These are phyloP conservation scores for Odontocerum albicorne DNA, from an alignment of 2,888 invertebrate genomes.

Conservation along the genomic window DNA sequence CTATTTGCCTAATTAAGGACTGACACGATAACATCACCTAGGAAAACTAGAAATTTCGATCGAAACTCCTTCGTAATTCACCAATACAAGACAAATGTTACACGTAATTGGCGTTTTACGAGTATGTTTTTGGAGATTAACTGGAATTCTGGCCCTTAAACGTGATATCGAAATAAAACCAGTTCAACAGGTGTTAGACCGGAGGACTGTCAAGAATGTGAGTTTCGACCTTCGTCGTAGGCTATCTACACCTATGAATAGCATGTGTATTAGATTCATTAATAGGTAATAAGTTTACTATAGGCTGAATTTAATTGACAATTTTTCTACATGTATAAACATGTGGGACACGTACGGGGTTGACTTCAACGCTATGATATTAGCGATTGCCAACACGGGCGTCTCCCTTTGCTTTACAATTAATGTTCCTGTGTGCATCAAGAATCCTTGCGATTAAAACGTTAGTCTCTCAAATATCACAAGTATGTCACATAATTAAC, in stretches of 20 bases:
- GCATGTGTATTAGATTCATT: too few relatives aligned
- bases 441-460: slow-evolving; percentile 19
- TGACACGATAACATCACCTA: background rate
- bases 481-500: too few relatives aligned
- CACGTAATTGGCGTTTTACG: too few relatives aligned
- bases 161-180: background rate
- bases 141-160: background rate
- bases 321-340: too few relatives aligned
- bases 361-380: slow-evolving; percentile 4
- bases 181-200: slow-evolving; percentile 3
- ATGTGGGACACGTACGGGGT: slow-evolving; percentile 24
- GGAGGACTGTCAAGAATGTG: background rate
- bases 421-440: slow-evolving; percentile 26
- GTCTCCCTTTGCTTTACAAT: slow-evolving; percentile 3
- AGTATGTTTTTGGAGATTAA: too few relatives aligned
- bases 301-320: too few relatives aligned
- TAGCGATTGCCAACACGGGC: slow-evolving; percentile 22
- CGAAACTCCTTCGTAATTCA: background rate
- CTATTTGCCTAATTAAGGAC: background rate
- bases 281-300: too few relatives aligned
- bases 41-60: background rate
- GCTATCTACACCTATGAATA: too few relatives aligned
- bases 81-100: background rate
- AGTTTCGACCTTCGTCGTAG: slow-evolving; percentile 6
- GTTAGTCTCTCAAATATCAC: slow-evolving; percentile 23